Base-by-base conservation (phyloP, 2,113 vertebrate genomes). In the Sapayoa aenigma region DNA sequence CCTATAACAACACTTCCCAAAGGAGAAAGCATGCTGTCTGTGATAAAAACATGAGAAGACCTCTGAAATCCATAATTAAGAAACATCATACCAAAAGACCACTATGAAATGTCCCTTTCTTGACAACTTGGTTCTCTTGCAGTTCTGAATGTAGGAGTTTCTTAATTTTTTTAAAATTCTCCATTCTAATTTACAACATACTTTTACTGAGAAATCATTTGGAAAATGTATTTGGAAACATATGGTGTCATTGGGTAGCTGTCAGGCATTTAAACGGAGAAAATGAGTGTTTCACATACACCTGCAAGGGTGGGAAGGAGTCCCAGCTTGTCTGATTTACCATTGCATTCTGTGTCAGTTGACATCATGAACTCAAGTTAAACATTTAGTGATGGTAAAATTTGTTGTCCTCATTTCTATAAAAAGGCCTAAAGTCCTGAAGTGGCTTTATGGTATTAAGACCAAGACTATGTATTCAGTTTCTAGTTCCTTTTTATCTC, bases 151-250 rank as follows among this genome's bases (percentile, higher is more conserved):
- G 5, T 10, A 71, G 6, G 4, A 75, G 9, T 44, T 84, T 12
- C 13, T 42, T 62, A 4, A 2, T 67, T 44, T 73, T 62, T 81
- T 82, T 72, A 13, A 1, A 37, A 28, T 27, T 55, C 25, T 71
- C 35, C 6, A 6, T 53, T 83, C 14, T 30, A 30, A 62, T 72
- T 75, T 58, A 44, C 44, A 56, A n/a, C 37, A 20, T 0, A 28
- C 11, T 22, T 85, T 91, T 55, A 47, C 41, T 44, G 31, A 75
- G 30, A 42, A 82, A 74, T 66, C 1, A 25, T 42, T 68, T 68
- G 28, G 24, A 86, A 91, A 89, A 86, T 22, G 14, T 58, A 6
- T 75, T 91, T 86, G n/a, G 37, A 77, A 92, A 74, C 19, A n/a
- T 69, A 58, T 22, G 14, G 23, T 81, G 55, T 27, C n/a, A 52